Percentiles rank a stretch among this genome's conserved stretches.
Conservation (phyloP, 2,888 invertebrate species). For the Xestia sexstrigata region DNA sequence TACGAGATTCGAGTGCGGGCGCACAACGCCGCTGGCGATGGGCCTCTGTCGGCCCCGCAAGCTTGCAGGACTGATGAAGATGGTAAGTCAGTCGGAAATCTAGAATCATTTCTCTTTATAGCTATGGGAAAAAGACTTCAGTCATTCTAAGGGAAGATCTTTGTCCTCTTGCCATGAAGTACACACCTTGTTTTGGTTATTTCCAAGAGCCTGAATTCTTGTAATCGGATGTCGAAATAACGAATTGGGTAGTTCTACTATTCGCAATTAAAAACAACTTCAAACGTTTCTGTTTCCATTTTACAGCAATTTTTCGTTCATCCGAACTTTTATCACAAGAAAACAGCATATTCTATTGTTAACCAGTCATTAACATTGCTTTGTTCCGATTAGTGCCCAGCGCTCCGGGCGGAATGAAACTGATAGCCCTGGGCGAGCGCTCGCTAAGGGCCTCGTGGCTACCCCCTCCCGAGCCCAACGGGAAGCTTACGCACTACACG, state of each 20-base stretch:
- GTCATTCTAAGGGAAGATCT: not conserved
- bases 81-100: constrained; percentile 84
- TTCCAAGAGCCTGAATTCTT: not conserved
- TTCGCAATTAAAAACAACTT: not conserved
- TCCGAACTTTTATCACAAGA: not conserved
- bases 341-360: not conserved
- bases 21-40: constrained; percentile 96
- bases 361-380: constrained; percentile 16
- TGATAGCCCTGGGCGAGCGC: constrained; percentile 94
- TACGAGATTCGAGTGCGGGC: constrained; percentile 96
- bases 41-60: constrained; percentile 93
- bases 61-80: constrained; percentile 96
- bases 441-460: constrained; percentile 96
- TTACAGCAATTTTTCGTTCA: not conserved
- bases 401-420: constrained; percentile 95
- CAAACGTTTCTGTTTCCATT: not conserved
- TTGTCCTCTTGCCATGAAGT: not conserved
- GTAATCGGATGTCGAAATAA: not conserved
- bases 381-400: constrained; percentile 92
- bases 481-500: constrained; percentile 95
- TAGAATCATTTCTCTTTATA: not conserved
- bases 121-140: not conserved
- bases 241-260: not conserved
- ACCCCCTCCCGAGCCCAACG: constrained; percentile 95
- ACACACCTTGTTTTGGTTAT: not conserved